Base-by-base conservation (phyloP, 2,797 vertebrate genomes). In the Mus spretus region DNA sequence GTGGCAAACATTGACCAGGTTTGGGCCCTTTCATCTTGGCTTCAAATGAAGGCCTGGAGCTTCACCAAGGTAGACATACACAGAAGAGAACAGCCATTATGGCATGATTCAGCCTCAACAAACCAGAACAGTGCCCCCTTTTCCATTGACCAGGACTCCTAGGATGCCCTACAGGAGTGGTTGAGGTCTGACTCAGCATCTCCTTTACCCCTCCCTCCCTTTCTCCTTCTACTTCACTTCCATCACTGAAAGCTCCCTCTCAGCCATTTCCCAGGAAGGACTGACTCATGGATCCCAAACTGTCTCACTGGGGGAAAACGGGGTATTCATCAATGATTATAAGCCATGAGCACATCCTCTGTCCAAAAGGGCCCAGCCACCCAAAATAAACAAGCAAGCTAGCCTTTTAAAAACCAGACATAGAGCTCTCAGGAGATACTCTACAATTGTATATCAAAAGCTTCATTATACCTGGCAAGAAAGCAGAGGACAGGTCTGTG, bases 181-280 rank as follows among this genome's bases (percentile, higher is more conserved):
- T 81, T 57, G 63, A 34, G 78, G 40, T 90, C 86, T 96, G 86
- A 95, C 80, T 95, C 91, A 89, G 55, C 89, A 70, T 92, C 63
- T 96, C 77, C 53, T 80, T 20, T 40, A 12, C 53, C n/a, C 80
- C 77, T 91, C 67, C 91, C 57, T 94, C 67, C 13, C 70, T 92
- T 28, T 0, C 44, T 6, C 47, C 86, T 37, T 93, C 79, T 55
- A 63, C 81, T 90, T 93, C 28, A 15, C 95, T 90, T 94, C 94
- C 80, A 44, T 95, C 82, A 92, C 92, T 84, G 83, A 95, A 94
- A 95, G 95, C 89, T 86, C 57, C 86, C 90, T 96, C 94, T 93
- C n/a, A 85, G 90, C 67, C 59, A 59, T 96, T 96, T 96, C 83
- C 74, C 86, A 81, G 72, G 93, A 93, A 87, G n/a, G 31, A 91